Conservation (phyloP, 2,113 vertebrate genomes). For the Ivindomyrus marchei region DNA sequence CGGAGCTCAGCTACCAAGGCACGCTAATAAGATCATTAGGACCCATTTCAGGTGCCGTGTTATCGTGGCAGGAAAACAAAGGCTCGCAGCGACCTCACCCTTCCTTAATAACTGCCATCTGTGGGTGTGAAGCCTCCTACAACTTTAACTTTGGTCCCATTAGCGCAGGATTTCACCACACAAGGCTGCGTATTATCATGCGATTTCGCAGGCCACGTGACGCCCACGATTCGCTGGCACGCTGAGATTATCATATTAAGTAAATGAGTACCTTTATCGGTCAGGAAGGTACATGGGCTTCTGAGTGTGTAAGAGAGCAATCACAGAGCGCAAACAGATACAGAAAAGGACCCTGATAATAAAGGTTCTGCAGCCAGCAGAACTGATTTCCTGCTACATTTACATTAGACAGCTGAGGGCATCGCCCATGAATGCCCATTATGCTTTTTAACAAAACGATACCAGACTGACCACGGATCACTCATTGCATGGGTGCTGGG, state of each 20-base stretch:
- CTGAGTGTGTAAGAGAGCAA: slow-evolving; percentile 11
- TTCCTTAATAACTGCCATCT: background rate
- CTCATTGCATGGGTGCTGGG: background rate
- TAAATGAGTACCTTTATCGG: slow-evolving; percentile 18
- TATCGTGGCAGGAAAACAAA: background rate
- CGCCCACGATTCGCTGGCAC: background rate
- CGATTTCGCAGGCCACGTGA: background rate
- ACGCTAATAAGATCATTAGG: background rate
- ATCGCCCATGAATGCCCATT: background rate
- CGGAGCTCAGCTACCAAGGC: background rate
- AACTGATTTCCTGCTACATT: background rate
- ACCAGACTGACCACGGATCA: background rate
- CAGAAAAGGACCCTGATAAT: background rate
- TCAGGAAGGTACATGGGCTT: background rate
- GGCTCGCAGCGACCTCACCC: background rate
- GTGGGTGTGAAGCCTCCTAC: background rate
- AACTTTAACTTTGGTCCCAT: slow-evolving; percentile 17
- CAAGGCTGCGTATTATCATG: background rate
- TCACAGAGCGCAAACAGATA: slow-evolving; percentile 17
- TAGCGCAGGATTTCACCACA: background rate
- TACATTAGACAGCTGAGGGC: background rate
- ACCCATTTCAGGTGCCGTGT: background rate
- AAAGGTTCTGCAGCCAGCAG: background rate
- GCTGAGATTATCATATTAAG: slow-evolving; percentile 7
- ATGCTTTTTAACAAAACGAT: background rate